These are phyloP conservation scores for Phacellophora camtschatica DNA, from an alignment of 30 jellyfish, hydroid and myxozoan species.

Conservation along the genomic window DNA sequence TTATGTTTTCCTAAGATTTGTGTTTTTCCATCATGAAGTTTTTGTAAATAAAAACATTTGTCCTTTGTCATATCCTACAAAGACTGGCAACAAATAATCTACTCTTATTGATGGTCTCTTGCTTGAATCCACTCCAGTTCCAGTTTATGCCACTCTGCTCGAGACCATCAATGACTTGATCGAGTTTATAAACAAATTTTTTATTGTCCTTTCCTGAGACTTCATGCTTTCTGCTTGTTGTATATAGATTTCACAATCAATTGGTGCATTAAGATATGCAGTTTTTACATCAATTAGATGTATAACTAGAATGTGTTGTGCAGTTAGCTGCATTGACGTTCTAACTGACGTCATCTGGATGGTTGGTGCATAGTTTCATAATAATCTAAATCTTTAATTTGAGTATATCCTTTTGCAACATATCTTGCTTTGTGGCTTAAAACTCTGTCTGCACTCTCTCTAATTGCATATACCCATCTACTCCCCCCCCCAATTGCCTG, in stretches of 20 bases:
- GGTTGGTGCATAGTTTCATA: conserved; percentile 40
- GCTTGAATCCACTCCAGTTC: too few relatives aligned
- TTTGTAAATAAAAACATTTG: too few relatives aligned
- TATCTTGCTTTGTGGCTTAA: conserved; percentile 6
- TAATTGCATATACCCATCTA: conserved; percentile 27
- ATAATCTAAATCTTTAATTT: conserved; percentile 5
- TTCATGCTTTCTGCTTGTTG: conserved; percentile 38
- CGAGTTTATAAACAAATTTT: conserved; percentile 11
- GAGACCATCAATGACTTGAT: conserved; percentile 32
- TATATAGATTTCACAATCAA: conserved; percentile 27
- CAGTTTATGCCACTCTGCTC: conserved; percentile 50
- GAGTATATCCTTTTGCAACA: conserved; percentile 41
- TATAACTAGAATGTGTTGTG: background rate
- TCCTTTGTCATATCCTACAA: too few relatives aligned
- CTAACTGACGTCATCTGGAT: conserved; percentile 7
- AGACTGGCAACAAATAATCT: too few relatives aligned
- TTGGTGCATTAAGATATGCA: conserved; percentile 52
- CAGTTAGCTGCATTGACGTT: conserved; percentile 6
- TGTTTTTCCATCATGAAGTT: too few relatives aligned
- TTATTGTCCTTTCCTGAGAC: background rate
- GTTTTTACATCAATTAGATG: conserved; percentile 56
- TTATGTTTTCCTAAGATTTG: too few relatives aligned
- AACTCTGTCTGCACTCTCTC: background rate
- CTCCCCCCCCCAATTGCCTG: conserved; percentile 39
- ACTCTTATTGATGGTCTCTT: too few relatives aligned